Evolutionary conservation across 1,140 invertebrate genomes (phyloP).

Genomic region (Cyclina sinensis): DNA sequence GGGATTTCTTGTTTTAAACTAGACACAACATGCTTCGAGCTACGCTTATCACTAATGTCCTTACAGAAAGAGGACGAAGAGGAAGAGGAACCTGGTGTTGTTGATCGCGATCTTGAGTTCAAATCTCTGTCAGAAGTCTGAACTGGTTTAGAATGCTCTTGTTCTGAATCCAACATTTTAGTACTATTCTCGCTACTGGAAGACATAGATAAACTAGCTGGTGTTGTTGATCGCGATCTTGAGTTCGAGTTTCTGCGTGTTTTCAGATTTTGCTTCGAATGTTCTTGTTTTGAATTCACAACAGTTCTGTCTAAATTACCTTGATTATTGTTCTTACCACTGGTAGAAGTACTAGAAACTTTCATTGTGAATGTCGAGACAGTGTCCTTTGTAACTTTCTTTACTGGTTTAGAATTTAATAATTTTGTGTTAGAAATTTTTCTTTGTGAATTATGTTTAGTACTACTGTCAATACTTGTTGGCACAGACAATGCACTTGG

Average conservation of each 20-base stretch:
- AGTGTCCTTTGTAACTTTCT: too few relatives aligned
- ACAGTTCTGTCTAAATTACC: too few relatives aligned
- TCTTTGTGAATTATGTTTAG: neutral
- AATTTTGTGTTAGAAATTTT: too few relatives aligned
- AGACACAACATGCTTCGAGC: neutral
- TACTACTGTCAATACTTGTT: neutral
- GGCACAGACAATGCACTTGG: neutral
- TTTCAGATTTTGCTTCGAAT: neutral
- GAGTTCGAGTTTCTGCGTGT: neutral
- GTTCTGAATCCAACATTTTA: neutral
- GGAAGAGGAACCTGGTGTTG: neutral
- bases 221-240: neutral
- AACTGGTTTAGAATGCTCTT: neutral
- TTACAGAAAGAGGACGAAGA: neutral
- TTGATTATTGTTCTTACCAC: too few relatives aligned
- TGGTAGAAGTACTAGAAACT: too few relatives aligned
- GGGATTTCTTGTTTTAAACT: neutral
- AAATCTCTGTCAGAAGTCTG: neutral
- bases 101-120: neutral
- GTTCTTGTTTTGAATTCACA: neutral
- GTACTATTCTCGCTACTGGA: too few relatives aligned
- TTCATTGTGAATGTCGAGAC: too few relatives aligned
- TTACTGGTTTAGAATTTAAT: too few relatives aligned
- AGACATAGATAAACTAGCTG: neutral
- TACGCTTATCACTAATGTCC: neutral